phyloP scores from a whole-genome alignment of 1,140 invertebrate genomes.

The Caenorhabditis briggsae region DNA sequence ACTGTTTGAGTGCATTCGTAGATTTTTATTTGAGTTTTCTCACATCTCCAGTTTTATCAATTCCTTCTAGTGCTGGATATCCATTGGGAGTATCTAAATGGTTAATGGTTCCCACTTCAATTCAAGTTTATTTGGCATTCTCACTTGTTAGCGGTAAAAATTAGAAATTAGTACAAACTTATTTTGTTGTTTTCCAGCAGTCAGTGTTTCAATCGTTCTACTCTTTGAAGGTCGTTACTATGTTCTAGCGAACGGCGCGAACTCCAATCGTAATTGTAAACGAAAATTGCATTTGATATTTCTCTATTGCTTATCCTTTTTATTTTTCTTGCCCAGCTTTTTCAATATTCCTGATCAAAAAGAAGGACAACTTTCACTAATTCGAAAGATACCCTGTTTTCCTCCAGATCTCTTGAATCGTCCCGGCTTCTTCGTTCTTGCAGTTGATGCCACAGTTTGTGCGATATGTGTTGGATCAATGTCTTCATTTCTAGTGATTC shows the following conservation, averaged over 20 bases:
- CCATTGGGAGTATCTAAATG: constrained; percentile 1
- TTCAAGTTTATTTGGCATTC: constrained; percentile 19
- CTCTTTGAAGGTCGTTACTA: not conserved
- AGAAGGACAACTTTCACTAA: not conserved
- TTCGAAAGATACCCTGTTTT: not conserved
- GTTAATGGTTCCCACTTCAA: not conserved
- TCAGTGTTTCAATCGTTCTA: not conserved
- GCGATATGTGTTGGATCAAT: not conserved
- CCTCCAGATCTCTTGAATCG: not conserved
- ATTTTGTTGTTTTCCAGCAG: not conserved
- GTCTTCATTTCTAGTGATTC: not conserved
- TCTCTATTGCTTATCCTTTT: not conserved
- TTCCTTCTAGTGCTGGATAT: not conserved
- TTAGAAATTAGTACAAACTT: not conserved
- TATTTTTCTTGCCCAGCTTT: not conserved
- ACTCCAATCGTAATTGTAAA: not conserved
- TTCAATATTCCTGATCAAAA: not conserved
- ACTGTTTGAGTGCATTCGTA: not conserved
- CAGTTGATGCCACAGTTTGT: not conserved
- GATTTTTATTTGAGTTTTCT: constrained; percentile 12
- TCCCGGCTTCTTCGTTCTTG: not conserved
- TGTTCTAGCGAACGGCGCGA: not conserved
- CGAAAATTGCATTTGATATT: not conserved
- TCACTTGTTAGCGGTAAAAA: not conserved
- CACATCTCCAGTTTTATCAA: not conserved